phyloP scores from a whole-genome alignment of 2,888 invertebrate genomes.

The Andrena praecox region DNA sequence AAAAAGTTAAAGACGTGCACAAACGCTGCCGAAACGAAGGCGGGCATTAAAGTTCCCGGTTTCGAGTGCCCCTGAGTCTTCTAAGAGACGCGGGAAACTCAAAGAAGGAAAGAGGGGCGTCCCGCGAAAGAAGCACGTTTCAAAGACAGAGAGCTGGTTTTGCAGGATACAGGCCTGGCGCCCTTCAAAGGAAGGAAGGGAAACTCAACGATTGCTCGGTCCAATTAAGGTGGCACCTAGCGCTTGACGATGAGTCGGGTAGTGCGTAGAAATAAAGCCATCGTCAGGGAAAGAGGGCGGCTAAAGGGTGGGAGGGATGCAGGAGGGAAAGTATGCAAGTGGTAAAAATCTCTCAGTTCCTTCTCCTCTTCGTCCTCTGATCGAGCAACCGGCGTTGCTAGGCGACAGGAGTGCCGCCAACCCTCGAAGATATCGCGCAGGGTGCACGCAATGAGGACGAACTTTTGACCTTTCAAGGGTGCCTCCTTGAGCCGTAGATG shows the following conservation, averaged over 20 bases:
- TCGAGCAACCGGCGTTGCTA: constrained; percentile 69
- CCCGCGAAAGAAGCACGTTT: constrained; percentile 25
- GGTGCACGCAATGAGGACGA: constrained; percentile 70
- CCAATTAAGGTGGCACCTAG: constrained; percentile 71
- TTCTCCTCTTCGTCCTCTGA: constrained; percentile 43
- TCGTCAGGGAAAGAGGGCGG: constrained; percentile 45
- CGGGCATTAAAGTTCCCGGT: constrained; percentile 42
- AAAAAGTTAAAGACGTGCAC: too few relatives aligned
- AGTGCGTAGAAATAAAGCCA: constrained; percentile 69
- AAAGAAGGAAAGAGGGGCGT: constrained; percentile 29
- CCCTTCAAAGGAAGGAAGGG: constrained; percentile 52
- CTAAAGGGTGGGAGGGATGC: neutral
- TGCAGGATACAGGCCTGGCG: constrained; percentile 52
- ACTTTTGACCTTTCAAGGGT: constrained; percentile 80
- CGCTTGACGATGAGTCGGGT: constrained; percentile 65
- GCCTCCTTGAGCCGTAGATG: constrained; percentile 60
- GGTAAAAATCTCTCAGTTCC: constrained; percentile 37
- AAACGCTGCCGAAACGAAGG: constrained; percentile 31
- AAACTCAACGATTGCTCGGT: constrained; percentile 67
- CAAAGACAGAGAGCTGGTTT: constrained; percentile 56
- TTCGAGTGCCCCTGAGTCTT: constrained; percentile 37
- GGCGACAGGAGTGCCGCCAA: constrained; percentile 69
- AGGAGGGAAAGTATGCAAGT: constrained; percentile 39
- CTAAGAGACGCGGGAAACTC: constrained; percentile 52
- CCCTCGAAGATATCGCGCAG: constrained; percentile 74